These are phyloP conservation scores for Molossus molossus DNA, from an alignment of 2,797 vertebrate species.

Conservation along the genomic window DNA sequence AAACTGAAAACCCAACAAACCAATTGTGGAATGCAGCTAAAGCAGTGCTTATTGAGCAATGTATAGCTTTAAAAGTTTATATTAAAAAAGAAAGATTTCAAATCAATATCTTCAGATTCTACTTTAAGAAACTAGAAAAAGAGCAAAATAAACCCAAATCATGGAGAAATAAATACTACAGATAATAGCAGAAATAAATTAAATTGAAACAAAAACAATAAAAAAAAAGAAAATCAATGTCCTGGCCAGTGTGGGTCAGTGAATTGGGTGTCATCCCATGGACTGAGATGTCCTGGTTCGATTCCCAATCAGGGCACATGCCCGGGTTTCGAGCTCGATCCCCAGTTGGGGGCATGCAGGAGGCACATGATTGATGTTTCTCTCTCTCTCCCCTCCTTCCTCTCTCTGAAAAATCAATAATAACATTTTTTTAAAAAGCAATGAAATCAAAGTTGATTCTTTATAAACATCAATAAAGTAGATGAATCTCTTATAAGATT, in stretches of 20 bases:
- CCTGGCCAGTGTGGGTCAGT: no score
- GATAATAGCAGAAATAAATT: not conserved
- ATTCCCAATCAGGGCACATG: no score
- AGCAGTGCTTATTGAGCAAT: not conserved
- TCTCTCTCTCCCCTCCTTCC: no score
- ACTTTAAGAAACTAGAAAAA: not conserved
- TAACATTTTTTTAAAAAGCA: not conserved
- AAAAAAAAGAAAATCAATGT: no score
- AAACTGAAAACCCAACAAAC: not conserved
- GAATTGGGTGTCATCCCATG: no score
- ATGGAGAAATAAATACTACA: not conserved
- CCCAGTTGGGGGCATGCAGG: no score
- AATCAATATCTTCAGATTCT: constrained; percentile 6
- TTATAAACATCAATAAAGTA: not conserved
- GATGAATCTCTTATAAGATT: not conserved
- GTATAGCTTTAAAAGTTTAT: not conserved
- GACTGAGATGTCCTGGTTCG: no score
- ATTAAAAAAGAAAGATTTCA: not conserved
- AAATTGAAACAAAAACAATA: not conserved
- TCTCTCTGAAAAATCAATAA: no score
- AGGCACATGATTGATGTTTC: no score
- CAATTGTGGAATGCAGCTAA: not conserved
- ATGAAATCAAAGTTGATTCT: not conserved
- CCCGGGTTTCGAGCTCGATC: no score
- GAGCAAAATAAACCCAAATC: not conserved